phyloP scores from a whole-genome alignment of 2,113 vertebrate genomes.

The Nothocercus julius region DNA sequence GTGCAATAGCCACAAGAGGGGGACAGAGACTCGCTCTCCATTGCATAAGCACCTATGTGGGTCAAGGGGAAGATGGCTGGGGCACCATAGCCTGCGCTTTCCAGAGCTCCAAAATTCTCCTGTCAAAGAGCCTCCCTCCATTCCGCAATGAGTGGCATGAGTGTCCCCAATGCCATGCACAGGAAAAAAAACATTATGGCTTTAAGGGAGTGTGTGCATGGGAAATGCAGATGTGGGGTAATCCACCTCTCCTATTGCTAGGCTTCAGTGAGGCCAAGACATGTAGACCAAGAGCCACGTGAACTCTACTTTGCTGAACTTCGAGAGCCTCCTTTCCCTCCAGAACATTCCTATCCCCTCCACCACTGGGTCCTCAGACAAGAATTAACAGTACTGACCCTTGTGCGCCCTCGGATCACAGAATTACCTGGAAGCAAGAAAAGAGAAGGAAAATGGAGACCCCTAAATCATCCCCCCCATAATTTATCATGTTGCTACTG shows the following conservation, averaged over 20 bases:
- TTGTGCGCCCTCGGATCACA: neutral
- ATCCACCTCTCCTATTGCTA: neutral
- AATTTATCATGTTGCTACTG: slow-evolving; percentile 26
- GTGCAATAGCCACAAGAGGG: neutral
- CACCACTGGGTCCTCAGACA: neutral
- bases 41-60: accelerated
- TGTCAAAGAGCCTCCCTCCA: neutral
- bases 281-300: neutral
- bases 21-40: neutral
- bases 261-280: neutral
- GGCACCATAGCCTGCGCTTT: neutral
- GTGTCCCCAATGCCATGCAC: neutral
- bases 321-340: neutral
- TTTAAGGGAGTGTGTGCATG: accelerated
- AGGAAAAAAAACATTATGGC: neutral
- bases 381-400: neutral
- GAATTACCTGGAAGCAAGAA: neutral
- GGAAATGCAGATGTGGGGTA: neutral
- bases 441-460: neutral
- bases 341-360: neutral
- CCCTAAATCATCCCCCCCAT: neutral
- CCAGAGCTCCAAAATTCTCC: neutral
- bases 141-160: neutral
- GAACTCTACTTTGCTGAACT: neutral
- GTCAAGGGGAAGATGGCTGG: neutral